These are phyloP conservation scores for Oreocharis arfaki DNA, from an alignment of 2,113 vertebrate genomes.

Conservation along the genomic window DNA sequence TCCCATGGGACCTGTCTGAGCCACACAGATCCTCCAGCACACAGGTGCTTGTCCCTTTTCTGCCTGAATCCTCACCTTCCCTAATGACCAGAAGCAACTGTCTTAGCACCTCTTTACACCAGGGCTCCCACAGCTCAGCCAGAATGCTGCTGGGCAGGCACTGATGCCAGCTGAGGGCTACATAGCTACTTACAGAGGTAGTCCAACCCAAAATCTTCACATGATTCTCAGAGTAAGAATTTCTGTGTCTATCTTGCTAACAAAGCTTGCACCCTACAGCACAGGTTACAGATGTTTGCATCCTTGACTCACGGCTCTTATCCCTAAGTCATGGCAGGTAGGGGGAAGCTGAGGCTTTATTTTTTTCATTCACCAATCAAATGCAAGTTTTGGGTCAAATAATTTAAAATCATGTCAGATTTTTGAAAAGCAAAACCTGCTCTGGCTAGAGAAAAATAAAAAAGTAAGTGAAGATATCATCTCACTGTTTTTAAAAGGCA, in stretches of 20 bases:
- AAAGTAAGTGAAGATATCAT: not conserved
- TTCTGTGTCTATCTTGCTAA: not conserved
- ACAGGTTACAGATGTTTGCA: not conserved
- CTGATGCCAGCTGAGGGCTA: not conserved
- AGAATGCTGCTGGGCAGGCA: not conserved
- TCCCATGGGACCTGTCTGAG: rapidly evolving
- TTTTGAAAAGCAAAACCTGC: not conserved
- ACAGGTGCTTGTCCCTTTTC: not conserved
- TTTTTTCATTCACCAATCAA: not conserved
- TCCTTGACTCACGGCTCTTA: not conserved
- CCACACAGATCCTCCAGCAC: not conserved
- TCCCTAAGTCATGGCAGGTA: not conserved
- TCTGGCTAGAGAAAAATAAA: not conserved
- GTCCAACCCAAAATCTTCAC: not conserved
- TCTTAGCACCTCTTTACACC: not conserved
- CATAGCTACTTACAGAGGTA: not conserved
- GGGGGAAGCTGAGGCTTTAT: not conserved
- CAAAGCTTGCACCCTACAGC: not conserved
- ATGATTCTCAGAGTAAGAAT: not conserved
- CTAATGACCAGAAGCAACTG: not conserved
- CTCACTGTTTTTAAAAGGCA: not conserved
- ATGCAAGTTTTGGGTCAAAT: not conserved
- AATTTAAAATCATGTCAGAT: not conserved
- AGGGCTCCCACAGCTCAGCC: not conserved
- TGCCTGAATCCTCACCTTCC: not conserved